Evolutionary conservation across 30 jellyfish, hydroid and myxozoan genomes (phyloP), one percentile per base, ranked within the genome.

Genomic region (Rhopilema esculentum): DNA sequence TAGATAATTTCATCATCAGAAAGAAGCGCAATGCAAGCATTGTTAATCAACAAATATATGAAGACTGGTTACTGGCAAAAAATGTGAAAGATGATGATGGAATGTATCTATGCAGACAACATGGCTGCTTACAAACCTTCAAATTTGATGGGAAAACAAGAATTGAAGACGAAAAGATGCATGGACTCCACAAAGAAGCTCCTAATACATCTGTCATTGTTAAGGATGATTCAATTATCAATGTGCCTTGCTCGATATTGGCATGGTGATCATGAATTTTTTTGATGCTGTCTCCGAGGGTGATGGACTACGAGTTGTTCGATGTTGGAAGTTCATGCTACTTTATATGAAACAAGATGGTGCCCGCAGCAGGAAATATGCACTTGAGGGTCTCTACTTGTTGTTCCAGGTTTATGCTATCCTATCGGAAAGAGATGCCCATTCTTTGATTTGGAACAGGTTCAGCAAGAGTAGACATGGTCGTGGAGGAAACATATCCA

Each of bases 401-500:
- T 30, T 66, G 23, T 71, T 31, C 77, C 95, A 86, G 64, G 64
- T 27, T 27, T 25, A 76, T 68, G 78, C 78, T 26, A 31, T 75
- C 8, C 49, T 75, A 66, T 49, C 95, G 25, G 73, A 72, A 65
- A 75, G 68, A 48, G 90, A 19, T 23, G 81, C 91, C 49, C 90
- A 48, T 25, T 16, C 32, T 68, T 27, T 68, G 83, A 52, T 77
- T 12, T 77, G 95, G 95, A 86, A 86, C 67, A 61, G 95, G 22
- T 66, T 52, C 67, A 49, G 23, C 78, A 86, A 86, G 30, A 74
- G 66, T 67, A 71, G 50, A 49, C 49, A 18, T 19, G 95, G 95
- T 15, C 51, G 27, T 12, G 95, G 90, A 16, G 95, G 90, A 20
- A 86, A 86, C 69, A 86, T 86, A 18, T 84, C 95, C 50, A 76